A percentile compares a stretch with the other conserved stretches of the same genome.
Conservation (phyloP, 2,797 vertebrate species). For the Lacerta agilis region DNA sequence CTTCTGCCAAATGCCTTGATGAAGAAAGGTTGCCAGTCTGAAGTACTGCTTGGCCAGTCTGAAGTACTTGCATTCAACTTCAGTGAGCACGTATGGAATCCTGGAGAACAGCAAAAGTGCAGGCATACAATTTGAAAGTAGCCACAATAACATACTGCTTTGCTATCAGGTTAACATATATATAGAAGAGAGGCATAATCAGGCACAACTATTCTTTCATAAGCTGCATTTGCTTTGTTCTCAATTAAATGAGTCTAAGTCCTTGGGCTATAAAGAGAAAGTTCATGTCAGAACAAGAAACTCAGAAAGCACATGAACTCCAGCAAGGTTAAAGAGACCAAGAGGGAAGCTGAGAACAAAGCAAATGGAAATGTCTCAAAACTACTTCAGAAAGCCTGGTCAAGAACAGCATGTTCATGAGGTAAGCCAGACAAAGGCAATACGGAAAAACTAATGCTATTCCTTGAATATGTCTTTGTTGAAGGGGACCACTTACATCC, state of each 20-base stretch:
- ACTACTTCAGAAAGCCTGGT: neutral
- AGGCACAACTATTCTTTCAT: conserved; percentile 17
- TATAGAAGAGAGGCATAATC: neutral
- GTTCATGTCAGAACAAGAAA: neutral
- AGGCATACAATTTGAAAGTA: neutral
- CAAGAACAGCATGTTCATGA: neutral
- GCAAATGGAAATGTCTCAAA: neutral
- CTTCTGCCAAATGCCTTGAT: conserved; percentile 20
- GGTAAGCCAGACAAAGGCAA: neutral
- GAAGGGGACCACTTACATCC: neutral
- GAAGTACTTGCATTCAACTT: neutral
- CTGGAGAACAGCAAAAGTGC: neutral
- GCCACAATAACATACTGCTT: neutral
- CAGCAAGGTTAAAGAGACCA: neutral
- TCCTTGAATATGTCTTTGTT: neutral
- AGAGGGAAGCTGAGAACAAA: neutral
- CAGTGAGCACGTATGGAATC: neutral
- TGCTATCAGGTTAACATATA: accelerated
- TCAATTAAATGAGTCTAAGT: conserved; percentile 49
- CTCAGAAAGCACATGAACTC: accelerated
- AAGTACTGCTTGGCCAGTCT: neutral
- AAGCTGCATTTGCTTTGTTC: conserved; percentile 29
- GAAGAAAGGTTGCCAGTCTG: conserved; percentile 39
- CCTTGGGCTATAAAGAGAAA: conserved; percentile 24
- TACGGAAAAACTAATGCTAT: neutral